Evolutionary conservation across 2,797 vertebrate species (phyloP).

Genomic region (Anabacerthia variegaticeps): DNA sequence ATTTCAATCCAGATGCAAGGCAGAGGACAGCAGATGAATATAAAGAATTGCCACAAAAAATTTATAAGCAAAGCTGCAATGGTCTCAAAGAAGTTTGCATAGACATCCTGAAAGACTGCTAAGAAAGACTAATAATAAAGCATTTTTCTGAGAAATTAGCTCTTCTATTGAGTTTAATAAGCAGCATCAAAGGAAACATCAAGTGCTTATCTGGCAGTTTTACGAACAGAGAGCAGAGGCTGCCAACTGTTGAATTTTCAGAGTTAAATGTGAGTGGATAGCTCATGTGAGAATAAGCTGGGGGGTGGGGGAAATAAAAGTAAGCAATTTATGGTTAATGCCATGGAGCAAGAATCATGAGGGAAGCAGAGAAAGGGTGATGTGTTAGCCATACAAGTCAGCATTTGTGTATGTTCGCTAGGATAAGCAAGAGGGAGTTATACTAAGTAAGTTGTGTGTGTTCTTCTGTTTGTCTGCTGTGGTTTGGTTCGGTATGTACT

Average conservation of each 20-base stretch:
- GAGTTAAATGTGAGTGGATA: background rate
- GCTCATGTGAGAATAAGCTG: fast-evolving
- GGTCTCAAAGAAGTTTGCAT: background rate
- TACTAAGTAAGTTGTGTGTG: background rate
- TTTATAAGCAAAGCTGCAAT: background rate
- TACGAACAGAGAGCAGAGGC: background rate
- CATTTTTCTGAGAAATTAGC: background rate
- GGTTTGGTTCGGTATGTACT: background rate
- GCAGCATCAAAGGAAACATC: background rate
- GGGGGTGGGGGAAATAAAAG: background rate
- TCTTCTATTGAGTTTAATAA: background rate
- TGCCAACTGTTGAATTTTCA: background rate
- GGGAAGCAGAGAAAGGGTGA: background rate
- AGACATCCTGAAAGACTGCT: background rate
- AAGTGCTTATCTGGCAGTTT: background rate
- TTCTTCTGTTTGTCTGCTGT: background rate
- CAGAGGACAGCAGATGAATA: background rate
- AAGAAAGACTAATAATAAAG: background rate
- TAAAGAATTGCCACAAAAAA: background rate
- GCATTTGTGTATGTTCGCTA: background rate
- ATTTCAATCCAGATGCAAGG: background rate
- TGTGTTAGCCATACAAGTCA: background rate
- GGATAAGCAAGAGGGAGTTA: background rate
- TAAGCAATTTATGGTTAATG: background rate
- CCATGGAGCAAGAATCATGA: background rate